Conservation (phyloP, 1,140 invertebrate genomes). For the Bombus waltoni region DNA sequence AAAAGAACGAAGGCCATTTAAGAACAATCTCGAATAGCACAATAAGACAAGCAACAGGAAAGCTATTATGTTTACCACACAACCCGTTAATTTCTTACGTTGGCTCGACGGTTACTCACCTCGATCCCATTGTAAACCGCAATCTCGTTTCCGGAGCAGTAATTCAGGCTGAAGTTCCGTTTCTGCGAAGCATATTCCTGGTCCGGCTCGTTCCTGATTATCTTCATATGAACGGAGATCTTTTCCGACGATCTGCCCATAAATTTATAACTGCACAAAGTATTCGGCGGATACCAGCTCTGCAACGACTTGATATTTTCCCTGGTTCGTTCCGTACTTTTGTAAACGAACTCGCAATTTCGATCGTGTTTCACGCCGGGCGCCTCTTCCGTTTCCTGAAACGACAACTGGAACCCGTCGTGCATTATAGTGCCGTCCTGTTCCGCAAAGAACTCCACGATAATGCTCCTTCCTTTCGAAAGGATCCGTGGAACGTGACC, state of each 20-base stretch:
- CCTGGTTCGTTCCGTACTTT: conserved; percentile 61
- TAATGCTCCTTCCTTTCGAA: conserved; percentile 72
- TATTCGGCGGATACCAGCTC: conserved; percentile 75
- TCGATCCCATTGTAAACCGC: conserved; percentile 74
- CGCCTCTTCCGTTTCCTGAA: conserved; percentile 71
- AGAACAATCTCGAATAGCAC: background rate
- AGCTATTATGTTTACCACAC: background rate
- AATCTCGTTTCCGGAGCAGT: conserved; percentile 76
- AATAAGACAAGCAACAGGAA: background rate
- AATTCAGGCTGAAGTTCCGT: conserved; percentile 68
- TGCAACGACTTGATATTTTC: conserved; percentile 70
- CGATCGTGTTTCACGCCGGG: conserved; percentile 36
- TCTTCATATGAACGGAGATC: conserved; percentile 74
- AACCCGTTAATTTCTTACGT: background rate
- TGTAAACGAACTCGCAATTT: conserved; percentile 73
- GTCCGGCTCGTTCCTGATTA: conserved; percentile 66
- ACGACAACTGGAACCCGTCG: conserved; percentile 74
- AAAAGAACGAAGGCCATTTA: background rate
- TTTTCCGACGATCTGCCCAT: conserved; percentile 68
- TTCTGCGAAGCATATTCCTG: conserved; percentile 50
- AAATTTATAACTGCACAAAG: conserved; percentile 75
- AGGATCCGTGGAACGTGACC: conserved; percentile 74
- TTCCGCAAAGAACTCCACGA: conserved; percentile 74
- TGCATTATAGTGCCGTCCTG: conserved; percentile 76
- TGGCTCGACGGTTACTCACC: conserved; percentile 27